A percentile compares a stretch with the other conserved stretches of the same genome.
Evolutionary conservation across 2,113 vertebrate genomes (phyloP).

Genomic region (Pontoporia blainvillei): DNA sequence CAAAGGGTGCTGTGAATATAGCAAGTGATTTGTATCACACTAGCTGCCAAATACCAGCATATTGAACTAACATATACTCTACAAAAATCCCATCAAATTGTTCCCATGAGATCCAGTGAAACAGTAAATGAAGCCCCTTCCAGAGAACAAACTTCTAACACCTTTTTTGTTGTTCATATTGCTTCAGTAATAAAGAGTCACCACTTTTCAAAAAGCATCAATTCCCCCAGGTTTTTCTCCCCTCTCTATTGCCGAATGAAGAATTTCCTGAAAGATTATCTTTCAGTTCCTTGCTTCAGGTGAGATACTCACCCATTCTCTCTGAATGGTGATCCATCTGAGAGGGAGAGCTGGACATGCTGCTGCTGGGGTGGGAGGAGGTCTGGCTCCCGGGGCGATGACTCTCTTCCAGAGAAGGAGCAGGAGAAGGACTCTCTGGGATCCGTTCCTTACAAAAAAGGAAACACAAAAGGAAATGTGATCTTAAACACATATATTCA

Average conservation of each 20-base stretch:
- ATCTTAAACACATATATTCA: neutral
- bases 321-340: constrained; percentile 85
- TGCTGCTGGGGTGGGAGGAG: constrained; percentile 92
- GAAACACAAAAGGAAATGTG: constrained; percentile 18
- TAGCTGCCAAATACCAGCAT: neutral
- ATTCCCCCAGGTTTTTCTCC: neutral
- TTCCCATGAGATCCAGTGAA: neutral
- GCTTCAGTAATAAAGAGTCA: neutral
- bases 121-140: neutral
- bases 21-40: neutral
- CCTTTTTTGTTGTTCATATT: neutral
- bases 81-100: neutral
- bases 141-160: neutral
- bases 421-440: constrained; percentile 90
- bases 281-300: neutral
- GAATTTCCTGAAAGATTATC: neutral
- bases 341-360: constrained; percentile 89
- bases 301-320: constrained; percentile 84
- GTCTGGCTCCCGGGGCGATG: constrained; percentile 85
- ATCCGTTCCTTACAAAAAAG: constrained; percentile 85
- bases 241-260: neutral
- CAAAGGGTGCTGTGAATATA: neutral
- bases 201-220: neutral
- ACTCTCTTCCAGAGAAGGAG: constrained; percentile 88
- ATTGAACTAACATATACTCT: neutral